Evolutionary conservation across 2,113 vertebrate species (phyloP), one percentile per base, ranked within the genome.

Genomic region (Heliornis fulica): DNA sequence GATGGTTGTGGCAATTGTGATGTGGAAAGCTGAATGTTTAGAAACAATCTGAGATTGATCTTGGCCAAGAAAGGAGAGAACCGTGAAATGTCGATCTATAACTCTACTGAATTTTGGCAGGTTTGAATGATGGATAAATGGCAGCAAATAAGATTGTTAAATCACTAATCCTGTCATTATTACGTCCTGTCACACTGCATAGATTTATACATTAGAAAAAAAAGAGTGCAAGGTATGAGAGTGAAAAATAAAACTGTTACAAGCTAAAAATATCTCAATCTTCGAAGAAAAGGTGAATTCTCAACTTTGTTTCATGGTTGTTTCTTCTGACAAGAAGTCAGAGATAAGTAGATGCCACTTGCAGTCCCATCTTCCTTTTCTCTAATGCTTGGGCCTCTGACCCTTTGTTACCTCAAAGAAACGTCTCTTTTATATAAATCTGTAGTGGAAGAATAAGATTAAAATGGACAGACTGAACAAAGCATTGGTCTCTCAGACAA

Each of bases 401-500:
- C 96, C 95, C 86, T 75, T 75, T 63, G 32, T 66, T 85, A 91
- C 74, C 83, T 87, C 87, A 77, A 83, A 94, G 78, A 95, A 90
- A 93, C 9, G 26, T 25, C n/a, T 87, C 87, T 82, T 96, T 97
- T 96, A 93, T 84, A 86, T 74, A 91, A 96, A 90, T 59, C 94
- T 96, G 91, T 72, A 95, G 96, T 90, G 72, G 92, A 97, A 89
- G 97, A 97, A 91, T 93, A 93, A 97, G 97, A 98, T 98, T 97
- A 96, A 97, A 98, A 97, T 89, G 90, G 97, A 97, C 90, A 96
- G 94, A 81, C 26, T 15, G 97, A 97, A 98, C 96, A 98, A 98
- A 98, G 96, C 90, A 23, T 15, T 69, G 38, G 77, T 89, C 76
- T 89, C 54, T 63, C 68, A 93, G 86, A 94, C 80, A 93, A 94